These are phyloP conservation scores for Notocelia uddmanniana DNA, from an alignment of 2,888 invertebrate genomes.

Conservation along the genomic window DNA sequence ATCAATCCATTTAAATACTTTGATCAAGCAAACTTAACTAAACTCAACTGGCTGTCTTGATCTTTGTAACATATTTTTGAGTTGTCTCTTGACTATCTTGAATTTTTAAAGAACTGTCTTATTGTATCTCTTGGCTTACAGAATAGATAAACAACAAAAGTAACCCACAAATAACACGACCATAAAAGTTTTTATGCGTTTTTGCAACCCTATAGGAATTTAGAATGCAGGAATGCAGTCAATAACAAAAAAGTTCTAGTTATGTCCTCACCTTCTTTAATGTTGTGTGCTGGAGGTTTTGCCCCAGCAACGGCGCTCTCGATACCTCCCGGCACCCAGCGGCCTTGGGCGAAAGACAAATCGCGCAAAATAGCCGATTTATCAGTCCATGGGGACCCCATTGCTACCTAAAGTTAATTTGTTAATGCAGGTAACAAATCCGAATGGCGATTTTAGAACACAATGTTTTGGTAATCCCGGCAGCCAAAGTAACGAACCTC, in stretches of 20 bases:
- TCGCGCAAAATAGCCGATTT: conserved; percentile 63
- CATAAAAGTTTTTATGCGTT: too few species aligned
- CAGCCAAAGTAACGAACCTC: background rate
- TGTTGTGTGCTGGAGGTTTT: conserved; percentile 55
- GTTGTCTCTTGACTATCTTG: too few species aligned
- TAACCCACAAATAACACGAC: too few species aligned
- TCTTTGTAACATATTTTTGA: background rate
- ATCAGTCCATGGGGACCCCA: conserved; percentile 59
- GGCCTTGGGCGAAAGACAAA: conserved; percentile 65
- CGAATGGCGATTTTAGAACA: background rate
- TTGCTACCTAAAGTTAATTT: background rate
- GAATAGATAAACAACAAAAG: too few species aligned
- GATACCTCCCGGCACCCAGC: conserved; percentile 59
- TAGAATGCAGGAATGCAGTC: background rate
- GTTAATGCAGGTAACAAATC: background rate
- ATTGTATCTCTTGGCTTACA: too few species aligned
- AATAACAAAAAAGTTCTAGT: background rate
- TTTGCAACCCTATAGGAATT: background rate
- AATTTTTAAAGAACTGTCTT: too few species aligned
- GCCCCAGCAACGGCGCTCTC: conserved; percentile 53
- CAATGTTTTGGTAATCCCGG: background rate
- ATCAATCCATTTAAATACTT: too few species aligned
- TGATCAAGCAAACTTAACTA: too few species aligned
- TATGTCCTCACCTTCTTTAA: conserved; percentile 61
- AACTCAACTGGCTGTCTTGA: too few species aligned